These are phyloP conservation scores for Rattus rattus DNA, from an alignment of 2,113 vertebrate species.

Conservation along the genomic window DNA sequence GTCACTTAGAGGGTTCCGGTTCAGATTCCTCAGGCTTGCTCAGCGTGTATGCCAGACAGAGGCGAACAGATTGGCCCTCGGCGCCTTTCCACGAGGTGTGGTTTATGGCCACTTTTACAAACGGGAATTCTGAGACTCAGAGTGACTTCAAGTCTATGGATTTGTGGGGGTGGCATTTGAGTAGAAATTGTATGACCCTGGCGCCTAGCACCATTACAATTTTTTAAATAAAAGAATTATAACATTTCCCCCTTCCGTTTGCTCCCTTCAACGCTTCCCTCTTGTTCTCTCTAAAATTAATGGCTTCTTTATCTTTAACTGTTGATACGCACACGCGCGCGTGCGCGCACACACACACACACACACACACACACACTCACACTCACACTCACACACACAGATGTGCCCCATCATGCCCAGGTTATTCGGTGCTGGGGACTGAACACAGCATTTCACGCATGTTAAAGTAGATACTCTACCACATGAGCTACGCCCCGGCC, in stretches of 20 bases:
- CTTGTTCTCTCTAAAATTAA: background rate
- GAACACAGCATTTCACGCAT: too few relatives aligned
- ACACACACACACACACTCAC: too few relatives aligned
- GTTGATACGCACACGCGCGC: background rate
- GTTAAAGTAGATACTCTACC: background rate
- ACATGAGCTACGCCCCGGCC: background rate
- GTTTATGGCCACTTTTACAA: background rate
- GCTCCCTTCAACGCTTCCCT: background rate
- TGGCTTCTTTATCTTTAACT: background rate
- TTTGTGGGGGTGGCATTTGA: background rate
- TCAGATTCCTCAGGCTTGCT: background rate
- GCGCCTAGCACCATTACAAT: background rate
- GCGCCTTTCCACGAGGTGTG: background rate
- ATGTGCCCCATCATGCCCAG: background rate
- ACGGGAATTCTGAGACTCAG: background rate
- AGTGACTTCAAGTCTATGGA: background rate
- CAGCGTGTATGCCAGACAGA: fast-evolving
- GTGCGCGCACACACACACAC: too few relatives aligned
- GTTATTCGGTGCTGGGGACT: too few relatives aligned
- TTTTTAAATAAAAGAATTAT: background rate
- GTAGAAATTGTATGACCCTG: background rate
- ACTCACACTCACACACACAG: background rate
- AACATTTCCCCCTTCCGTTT: background rate
- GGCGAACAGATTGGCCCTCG: background rate
- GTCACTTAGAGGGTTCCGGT: background rate